Evolutionary conservation across 23 tunicate species (phyloP), one percentile per base, ranked within the genome.

Genomic region (Corella eumyota): DNA sequence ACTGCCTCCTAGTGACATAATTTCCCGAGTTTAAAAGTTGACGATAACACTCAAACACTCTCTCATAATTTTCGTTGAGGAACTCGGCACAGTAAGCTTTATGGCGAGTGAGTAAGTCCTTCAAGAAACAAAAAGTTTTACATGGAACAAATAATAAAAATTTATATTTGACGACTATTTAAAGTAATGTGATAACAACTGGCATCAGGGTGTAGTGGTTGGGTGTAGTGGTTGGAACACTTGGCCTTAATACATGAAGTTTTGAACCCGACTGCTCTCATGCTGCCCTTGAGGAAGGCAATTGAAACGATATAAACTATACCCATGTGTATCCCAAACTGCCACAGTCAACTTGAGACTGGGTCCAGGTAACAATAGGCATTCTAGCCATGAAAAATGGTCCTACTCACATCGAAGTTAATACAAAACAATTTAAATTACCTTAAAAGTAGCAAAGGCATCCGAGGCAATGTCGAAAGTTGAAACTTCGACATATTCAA

Each of bases 381-480:
- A n/a, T n/a, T n/a, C n/a, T n/a, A n/a, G n/a, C n/a, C n/a, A n/a
- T n/a, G n/a, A n/a, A n/a, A n/a, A n/a, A n/a, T n/a, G n/a, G n/a
- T n/a, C n/a, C n/a, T n/a, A n/a, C n/a, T 40, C 48, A 40, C 48
- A 40, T 40, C 48, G 15, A 11, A 9, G 13, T 40, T 40, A 9
- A 40, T 40, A 40, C 48, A 15, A 11, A 40, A 9, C 15, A 40
- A 9, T 9, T 40, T 15, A 11, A 56, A 22, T 7, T 22, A 92
- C 98, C 93, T 83, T 92, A 55, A 92, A 92, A 1, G 98, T 92
- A 13, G 92, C 81, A 66, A 92, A 92, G 15, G 98, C 98, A 77
- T 92, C 98, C 7, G 98, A 92, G 19, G 98, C 94, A 23, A 92
- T 92, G 52, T 92, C 98, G 46, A 92, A 92, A 4, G 98, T 83